phyloP scores from a whole-genome alignment of 1,140 invertebrate genomes.

The Scaptomyza hsui region DNA sequence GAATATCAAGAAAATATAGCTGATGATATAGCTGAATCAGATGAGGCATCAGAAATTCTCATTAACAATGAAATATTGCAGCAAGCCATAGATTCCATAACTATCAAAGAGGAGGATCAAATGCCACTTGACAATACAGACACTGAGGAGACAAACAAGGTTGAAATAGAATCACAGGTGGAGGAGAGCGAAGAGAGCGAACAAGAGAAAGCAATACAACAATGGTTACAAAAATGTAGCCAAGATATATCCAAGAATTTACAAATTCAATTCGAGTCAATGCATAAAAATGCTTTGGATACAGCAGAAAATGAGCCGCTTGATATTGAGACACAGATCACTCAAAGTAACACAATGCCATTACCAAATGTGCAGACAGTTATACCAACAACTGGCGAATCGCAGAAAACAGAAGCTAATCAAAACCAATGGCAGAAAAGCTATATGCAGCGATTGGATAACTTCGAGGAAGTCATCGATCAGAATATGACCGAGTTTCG shows the following conservation, averaged over 20 bases:
- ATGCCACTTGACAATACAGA: neutral
- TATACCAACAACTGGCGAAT: neutral
- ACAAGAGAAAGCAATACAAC: too few species aligned
- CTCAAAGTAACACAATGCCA: neutral
- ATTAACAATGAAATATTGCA: neutral
- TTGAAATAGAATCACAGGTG: too few species aligned
- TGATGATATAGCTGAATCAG: neutral
- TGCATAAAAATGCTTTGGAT: too few species aligned
- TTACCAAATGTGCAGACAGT: neutral
- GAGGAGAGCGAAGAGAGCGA: too few species aligned
- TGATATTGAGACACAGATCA: neutral
- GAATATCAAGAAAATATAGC: neutral
- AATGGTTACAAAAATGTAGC: too few species aligned
- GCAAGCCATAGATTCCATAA: neutral
- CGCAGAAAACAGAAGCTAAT: neutral
- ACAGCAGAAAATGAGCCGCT: too few species aligned
- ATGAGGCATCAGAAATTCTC: neutral
- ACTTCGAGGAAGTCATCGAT: constrained; percentile 31
- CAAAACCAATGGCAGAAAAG: constrained; percentile 25
- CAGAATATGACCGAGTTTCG: constrained; percentile 34
- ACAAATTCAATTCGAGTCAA: too few species aligned
- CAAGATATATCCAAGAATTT: too few species aligned
- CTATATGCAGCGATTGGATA: constrained; percentile 20
- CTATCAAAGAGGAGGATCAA: neutral
- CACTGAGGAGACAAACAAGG: neutral